Evolutionary conservation across 2,113 vertebrate genomes (phyloP).

Genomic region (Fulmarus glacialis): DNA sequence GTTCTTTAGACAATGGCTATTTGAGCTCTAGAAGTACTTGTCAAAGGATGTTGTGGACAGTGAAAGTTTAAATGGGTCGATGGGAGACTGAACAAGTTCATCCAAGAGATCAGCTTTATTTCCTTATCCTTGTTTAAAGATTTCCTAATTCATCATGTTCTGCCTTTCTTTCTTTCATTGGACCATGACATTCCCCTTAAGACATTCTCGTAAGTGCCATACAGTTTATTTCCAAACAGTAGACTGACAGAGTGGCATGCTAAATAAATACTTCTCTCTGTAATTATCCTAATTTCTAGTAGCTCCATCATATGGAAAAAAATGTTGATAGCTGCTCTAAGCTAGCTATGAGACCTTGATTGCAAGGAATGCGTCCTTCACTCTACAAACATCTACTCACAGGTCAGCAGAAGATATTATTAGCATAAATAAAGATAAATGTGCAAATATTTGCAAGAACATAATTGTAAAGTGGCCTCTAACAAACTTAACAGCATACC

Average conservation of each 20-base stretch:
- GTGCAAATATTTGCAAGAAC: not conserved
- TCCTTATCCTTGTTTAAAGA: constrained; percentile 39
- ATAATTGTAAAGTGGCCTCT: not conserved
- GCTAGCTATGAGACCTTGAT: not conserved
- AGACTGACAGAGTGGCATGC: not conserved
- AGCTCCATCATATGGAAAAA: not conserved
- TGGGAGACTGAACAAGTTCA: not conserved
- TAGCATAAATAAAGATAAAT: not conserved
- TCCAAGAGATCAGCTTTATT: constrained; percentile 18
- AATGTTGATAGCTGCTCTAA: not conserved
- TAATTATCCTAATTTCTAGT: not conserved
- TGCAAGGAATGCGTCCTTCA: not conserved
- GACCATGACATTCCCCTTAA: not conserved
- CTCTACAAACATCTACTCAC: not conserved
- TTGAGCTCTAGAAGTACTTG: not conserved
- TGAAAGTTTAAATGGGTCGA: not conserved
- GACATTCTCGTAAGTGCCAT: not conserved
- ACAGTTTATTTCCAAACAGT: not conserved
- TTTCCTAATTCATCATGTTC: not conserved
- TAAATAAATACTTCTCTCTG: not conserved
- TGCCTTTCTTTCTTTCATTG: not conserved
- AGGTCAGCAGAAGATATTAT: not conserved
- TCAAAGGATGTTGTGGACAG: constrained; percentile 9
- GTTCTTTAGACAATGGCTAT: not conserved
- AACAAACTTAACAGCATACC: not conserved